phyloP scores from a whole-genome alignment of 2,888 invertebrate species.

The Pollenia griseotomentosa region DNA sequence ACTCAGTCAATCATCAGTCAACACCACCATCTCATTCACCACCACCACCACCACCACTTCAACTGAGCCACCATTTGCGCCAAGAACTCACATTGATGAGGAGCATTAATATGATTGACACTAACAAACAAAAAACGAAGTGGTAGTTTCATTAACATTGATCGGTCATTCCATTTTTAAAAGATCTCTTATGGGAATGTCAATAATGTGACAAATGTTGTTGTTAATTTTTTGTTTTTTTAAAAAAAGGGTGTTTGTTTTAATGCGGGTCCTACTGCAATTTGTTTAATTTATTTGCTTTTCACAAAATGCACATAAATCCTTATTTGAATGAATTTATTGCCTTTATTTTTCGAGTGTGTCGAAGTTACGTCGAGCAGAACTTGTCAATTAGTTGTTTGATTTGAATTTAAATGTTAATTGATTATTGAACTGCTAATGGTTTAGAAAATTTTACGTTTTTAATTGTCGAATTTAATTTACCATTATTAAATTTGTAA shows the following conservation, averaged over 20 bases:
- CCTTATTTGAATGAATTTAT: slow-evolving; percentile 55
- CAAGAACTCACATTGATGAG: slow-evolving; percentile 13
- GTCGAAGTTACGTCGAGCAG: not conserved
- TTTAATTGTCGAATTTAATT: not conserved
- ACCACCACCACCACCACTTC: slow-evolving; percentile 12
- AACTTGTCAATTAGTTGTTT: slow-evolving; percentile 2
- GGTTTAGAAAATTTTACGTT: not conserved
- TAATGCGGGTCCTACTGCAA: slow-evolving; percentile 42
- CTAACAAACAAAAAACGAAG: slow-evolving; percentile 22
- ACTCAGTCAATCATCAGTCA: slow-evolving; percentile 40
- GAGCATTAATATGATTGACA: slow-evolving; percentile 35
- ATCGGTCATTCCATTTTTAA: slow-evolving; percentile 26
- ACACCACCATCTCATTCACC: not conserved
- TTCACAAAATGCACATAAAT: slow-evolving; percentile 44
- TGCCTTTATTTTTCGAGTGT: slow-evolving; percentile 23
- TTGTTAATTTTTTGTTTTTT: slow-evolving; percentile 1
- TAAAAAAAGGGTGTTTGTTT: slow-evolving; percentile 15
- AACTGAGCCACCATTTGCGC: slow-evolving; percentile 40
- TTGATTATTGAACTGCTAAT: slow-evolving; percentile 56
- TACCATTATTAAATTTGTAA: not conserved
- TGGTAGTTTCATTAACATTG: slow-evolving; percentile 36
- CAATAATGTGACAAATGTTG: slow-evolving; percentile 59
- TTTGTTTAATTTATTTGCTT: slow-evolving; percentile 37
- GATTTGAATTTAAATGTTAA: slow-evolving; percentile 14
- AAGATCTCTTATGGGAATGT: slow-evolving; percentile 54